phyloP scores from a whole-genome alignment of 2,113 vertebrate genomes.

The Pogona vitticeps region DNA sequence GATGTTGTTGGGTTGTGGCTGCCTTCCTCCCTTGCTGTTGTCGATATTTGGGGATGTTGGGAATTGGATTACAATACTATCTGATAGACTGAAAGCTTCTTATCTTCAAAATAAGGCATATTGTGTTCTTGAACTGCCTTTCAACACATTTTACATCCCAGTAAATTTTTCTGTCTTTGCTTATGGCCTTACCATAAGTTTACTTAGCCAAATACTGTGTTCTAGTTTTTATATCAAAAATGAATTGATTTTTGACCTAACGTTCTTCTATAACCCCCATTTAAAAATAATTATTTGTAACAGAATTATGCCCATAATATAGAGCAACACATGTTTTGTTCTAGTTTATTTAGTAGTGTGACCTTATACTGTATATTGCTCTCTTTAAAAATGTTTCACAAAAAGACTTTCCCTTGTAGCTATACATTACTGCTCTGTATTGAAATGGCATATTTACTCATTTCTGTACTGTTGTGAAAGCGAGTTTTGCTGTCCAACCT shows the following conservation, averaged over 20 bases:
- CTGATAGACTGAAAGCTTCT: too few relatives aligned
- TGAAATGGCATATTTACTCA: background rate
- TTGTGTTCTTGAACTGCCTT: background rate
- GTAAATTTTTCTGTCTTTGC: background rate
- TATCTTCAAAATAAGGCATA: background rate
- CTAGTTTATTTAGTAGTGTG: background rate
- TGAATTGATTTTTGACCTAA: background rate
- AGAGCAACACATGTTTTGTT: background rate
- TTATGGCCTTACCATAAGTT: background rate
- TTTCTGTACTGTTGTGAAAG: background rate
- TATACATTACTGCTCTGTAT: background rate
- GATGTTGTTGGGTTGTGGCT: too few relatives aligned
- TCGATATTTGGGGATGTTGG: too few relatives aligned
- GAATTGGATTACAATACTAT: too few relatives aligned
- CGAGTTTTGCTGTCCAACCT: background rate
- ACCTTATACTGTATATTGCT: background rate
- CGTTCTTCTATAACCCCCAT: background rate
- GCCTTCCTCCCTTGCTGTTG: too few relatives aligned
- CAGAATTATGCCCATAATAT: background rate
- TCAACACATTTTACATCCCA: background rate
- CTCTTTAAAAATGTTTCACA: background rate
- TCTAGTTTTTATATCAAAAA: background rate
- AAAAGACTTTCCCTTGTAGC: background rate
- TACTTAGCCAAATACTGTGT: background rate
- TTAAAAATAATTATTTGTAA: too few relatives aligned